Evolutionary conservation across 2,888 invertebrate species (phyloP).

Genomic region (Tachina grossa): DNA sequence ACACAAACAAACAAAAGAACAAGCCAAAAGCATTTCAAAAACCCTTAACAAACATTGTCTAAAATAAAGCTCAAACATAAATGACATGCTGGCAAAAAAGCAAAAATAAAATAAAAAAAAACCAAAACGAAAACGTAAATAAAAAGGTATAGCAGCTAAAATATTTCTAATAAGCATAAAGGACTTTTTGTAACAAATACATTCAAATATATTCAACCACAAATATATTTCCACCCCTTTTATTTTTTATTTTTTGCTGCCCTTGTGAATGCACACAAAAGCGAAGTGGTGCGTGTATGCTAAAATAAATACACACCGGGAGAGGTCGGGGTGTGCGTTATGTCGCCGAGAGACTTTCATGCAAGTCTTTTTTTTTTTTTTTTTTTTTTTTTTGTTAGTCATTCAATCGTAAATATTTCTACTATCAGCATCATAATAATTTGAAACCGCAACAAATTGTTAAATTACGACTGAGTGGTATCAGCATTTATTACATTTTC

Average conservation of each 20-base stretch:
- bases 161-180: conserved; percentile 50
- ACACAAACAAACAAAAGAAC: conserved; percentile 47
- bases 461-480: conserved; percentile 75
- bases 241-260: no score
- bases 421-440: conserved; percentile 77
- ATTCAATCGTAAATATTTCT: conserved; percentile 71
- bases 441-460: conserved; percentile 80
- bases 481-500: conserved; percentile 76
- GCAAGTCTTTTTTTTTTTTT: not conserved
- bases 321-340: not conserved
- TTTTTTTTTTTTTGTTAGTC: not conserved
- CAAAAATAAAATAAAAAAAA: conserved; percentile 14
- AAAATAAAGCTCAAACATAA: conserved; percentile 42
- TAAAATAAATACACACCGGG: not conserved
- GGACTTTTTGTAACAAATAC: not conserved
- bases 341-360: not conserved
- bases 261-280: not conserved
- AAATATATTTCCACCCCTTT: conserved; percentile 44
- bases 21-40: conserved; percentile 21
- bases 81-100: conserved; percentile 35
- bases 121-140: not conserved
- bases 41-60: conserved; percentile 38
- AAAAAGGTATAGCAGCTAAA: conserved; percentile 53
- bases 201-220: not conserved
- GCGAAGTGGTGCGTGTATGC: not conserved